Evolutionary conservation across 1,140 invertebrate species (phyloP).

Genomic region (Melitaea cinxia): DNA sequence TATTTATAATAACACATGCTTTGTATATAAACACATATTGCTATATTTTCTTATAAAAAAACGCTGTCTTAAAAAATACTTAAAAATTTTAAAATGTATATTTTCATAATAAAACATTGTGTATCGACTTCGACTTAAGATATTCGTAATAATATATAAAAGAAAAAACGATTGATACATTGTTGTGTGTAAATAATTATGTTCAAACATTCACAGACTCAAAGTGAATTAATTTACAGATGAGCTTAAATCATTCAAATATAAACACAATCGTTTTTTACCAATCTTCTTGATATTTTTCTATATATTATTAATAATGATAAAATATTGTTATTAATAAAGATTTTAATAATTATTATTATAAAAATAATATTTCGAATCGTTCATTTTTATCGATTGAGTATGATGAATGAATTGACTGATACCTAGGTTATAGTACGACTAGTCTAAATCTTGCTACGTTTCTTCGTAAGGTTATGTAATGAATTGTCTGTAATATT

Average conservation of each 20-base stretch:
- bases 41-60: constrained; percentile 74
- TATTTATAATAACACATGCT: constrained; percentile 46
- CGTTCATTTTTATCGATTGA: constrained; percentile 32
- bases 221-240: constrained; percentile 26
- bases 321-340: constrained; percentile 15
- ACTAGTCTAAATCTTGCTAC: constrained; percentile 57
- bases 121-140: constrained; percentile 69
- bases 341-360: constrained; percentile 6
- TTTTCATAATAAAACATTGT: constrained; percentile 70
- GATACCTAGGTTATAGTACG: constrained; percentile 57
- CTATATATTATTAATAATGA: constrained; percentile 1
- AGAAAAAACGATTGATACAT: constrained; percentile 4
- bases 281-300: constrained; percentile 36
- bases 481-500: constrained; percentile 8
- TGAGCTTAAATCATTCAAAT: constrained; percentile 33
- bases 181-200: not conserved
- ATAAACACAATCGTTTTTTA: constrained; percentile 23
- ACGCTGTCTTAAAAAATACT: constrained; percentile 52
- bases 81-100: constrained; percentile 48
- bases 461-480: constrained; percentile 23
- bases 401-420: constrained; percentile 59
- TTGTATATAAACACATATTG: constrained; percentile 62
- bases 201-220: not conserved
- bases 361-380: constrained; percentile 10
- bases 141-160: constrained; percentile 59